phyloP scores from a whole-genome alignment of 2,797 vertebrate genomes.

The Phoxinus dragarum region DNA sequence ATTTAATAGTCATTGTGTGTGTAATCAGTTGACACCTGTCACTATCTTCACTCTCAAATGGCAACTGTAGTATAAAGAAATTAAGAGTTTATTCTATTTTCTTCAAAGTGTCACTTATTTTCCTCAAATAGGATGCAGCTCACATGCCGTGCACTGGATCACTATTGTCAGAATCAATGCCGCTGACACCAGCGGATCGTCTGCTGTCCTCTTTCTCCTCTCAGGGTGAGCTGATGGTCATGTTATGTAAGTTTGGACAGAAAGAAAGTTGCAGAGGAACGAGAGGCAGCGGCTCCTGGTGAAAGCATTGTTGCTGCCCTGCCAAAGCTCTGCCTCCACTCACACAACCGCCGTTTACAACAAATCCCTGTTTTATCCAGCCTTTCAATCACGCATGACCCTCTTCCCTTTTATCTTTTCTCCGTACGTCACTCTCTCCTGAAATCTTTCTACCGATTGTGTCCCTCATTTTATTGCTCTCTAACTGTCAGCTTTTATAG shows the following conservation, averaged over 20 bases:
- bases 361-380: slow-evolving; percentile 21
- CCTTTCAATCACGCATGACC: neutral
- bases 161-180: neutral
- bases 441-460: slow-evolving; percentile 15
- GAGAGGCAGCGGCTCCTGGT: slow-evolving; percentile 47
- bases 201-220: slow-evolving; percentile 14
- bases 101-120: neutral
- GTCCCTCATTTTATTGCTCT: neutral
- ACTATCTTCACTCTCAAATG: neutral
- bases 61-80: neutral
- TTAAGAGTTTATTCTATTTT: neutral
- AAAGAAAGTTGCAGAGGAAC: slow-evolving; percentile 41
- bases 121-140: neutral
- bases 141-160: neutral
- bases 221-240: neutral
- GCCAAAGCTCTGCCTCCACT: slow-evolving; percentile 20
- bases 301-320: slow-evolving; percentile 53
- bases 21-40: neutral
- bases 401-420: neutral
- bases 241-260: slow-evolving; percentile 17
- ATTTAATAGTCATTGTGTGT: neutral
- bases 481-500: slow-evolving; percentile 7
- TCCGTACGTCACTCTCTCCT: neutral
- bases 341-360: slow-evolving; percentile 5
- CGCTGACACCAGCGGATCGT: neutral